phyloP scores from a whole-genome alignment of 2,113 vertebrate genomes.

The Sclerurus mexicanus region DNA sequence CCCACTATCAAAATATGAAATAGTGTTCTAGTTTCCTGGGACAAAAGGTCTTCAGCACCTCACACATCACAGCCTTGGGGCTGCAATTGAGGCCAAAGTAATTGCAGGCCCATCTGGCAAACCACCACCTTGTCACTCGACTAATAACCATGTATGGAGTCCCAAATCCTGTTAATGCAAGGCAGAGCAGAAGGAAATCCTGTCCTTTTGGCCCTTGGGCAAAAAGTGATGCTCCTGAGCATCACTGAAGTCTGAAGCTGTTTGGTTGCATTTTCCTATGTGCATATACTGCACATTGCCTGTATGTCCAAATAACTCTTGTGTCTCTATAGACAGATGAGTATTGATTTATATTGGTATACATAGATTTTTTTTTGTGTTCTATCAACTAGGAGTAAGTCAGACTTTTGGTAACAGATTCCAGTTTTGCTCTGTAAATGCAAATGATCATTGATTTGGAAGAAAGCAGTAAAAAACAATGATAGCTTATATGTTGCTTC shows the following conservation, averaged over 20 bases:
- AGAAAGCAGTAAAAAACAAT: not conserved
- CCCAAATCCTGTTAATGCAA: not conserved
- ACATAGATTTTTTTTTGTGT: not conserved
- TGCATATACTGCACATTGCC: not conserved
- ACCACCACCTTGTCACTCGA: not conserved
- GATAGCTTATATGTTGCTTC: accelerated
- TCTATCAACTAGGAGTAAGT: not conserved
- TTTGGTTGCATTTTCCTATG: not conserved
- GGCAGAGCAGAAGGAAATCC: not conserved
- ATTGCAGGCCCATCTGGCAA: not conserved
- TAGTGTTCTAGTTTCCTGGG: not conserved
- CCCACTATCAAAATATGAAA: not conserved
- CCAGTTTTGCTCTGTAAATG: not conserved
- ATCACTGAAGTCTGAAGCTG: not conserved
- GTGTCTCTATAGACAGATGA: not conserved
- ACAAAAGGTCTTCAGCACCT: not conserved
- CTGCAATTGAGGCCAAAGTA: not conserved
- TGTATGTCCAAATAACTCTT: not conserved
- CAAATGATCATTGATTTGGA: not conserved
- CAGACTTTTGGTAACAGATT: not conserved
- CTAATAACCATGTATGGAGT: not conserved
- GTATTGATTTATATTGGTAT: not conserved
- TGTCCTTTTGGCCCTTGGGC: not conserved
- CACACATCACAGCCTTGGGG: not conserved
- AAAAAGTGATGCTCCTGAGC: not conserved